These are phyloP conservation scores for Adineta ricciae DNA, from an alignment of 2,888 invertebrate species.

Conservation along the genomic window DNA sequence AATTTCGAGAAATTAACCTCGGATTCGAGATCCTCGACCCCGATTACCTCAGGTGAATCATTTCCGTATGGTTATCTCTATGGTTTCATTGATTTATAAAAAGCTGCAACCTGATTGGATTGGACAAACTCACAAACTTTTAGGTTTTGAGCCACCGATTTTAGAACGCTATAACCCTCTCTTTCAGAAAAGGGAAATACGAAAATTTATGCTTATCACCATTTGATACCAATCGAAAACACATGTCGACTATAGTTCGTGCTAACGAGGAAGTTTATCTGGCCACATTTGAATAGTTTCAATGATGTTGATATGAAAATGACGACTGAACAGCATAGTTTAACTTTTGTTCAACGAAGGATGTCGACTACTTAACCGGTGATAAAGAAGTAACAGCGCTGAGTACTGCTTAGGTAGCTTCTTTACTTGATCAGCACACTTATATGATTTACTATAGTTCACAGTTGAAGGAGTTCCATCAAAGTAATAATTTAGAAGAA, in stretches of 20 bases:
- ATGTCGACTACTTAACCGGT: conserved; percentile 70
- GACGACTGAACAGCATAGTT: neutral
- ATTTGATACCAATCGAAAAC: neutral
- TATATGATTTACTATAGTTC: neutral
- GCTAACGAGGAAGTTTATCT: neutral
- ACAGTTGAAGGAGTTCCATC: neutral
- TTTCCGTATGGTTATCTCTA: too few relatives aligned
- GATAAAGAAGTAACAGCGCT: conserved; percentile 60
- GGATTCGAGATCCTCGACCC: too few relatives aligned
- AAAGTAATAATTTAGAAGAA: neutral
- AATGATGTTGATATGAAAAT: neutral
- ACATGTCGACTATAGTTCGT: neutral
- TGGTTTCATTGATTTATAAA: too few relatives aligned
- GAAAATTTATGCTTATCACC: neutral
- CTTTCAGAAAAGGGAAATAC: too few relatives aligned
- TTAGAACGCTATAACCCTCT: too few relatives aligned
- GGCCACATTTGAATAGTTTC: neutral
- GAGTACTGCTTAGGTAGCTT: neutral
- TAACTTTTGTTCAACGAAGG: neutral
- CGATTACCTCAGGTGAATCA: too few relatives aligned
- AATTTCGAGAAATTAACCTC: too few relatives aligned
- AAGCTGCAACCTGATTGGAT: too few relatives aligned
- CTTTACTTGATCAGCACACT: neutral
- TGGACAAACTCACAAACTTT: too few relatives aligned
- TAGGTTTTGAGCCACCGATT: too few relatives aligned